Evolutionary conservation across 2,888 invertebrate species (phyloP).

Genomic region (Seladonia tumulorum): DNA sequence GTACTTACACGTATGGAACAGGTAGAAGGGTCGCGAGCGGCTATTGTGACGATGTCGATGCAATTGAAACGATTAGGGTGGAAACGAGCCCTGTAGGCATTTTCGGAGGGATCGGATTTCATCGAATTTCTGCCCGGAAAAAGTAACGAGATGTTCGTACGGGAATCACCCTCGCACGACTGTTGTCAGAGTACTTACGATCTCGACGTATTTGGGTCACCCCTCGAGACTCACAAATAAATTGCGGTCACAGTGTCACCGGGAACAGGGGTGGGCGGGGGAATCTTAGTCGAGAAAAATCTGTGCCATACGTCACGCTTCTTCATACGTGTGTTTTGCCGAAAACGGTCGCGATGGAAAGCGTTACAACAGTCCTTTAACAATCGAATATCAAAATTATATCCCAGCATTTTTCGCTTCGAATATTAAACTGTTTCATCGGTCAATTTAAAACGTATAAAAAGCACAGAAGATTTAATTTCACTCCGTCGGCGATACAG

Average conservation of each 20-base stretch:
- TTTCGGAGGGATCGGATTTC: conserved; percentile 30
- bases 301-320: not conserved
- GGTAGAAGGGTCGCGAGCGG: not conserved
- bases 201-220: conserved; percentile 42
- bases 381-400: too few species aligned
- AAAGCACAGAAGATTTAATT: not conserved
- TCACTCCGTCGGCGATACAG: not conserved
- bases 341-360: not conserved
- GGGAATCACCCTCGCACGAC: conserved; percentile 34
- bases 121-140: conserved; percentile 55
- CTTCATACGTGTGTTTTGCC: not conserved
- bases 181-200: conserved; percentile 45
- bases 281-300: not conserved
- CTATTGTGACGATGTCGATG: conserved; percentile 5
- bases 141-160: conserved; percentile 56
- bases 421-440: too few species aligned
- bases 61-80: conserved; percentile 54
- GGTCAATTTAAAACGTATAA: not conserved
- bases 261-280: conserved; percentile 1
- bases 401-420: too few species aligned
- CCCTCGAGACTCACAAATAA: conserved; percentile 56
- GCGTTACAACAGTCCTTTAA: too few species aligned
- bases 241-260: conserved; percentile 48
- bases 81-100: conserved; percentile 38
- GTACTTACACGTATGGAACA: not conserved